These are phyloP conservation scores for Leptoclinus maculatus DNA, from an alignment of 2,797 vertebrate genomes.

Conservation along the genomic window DNA sequence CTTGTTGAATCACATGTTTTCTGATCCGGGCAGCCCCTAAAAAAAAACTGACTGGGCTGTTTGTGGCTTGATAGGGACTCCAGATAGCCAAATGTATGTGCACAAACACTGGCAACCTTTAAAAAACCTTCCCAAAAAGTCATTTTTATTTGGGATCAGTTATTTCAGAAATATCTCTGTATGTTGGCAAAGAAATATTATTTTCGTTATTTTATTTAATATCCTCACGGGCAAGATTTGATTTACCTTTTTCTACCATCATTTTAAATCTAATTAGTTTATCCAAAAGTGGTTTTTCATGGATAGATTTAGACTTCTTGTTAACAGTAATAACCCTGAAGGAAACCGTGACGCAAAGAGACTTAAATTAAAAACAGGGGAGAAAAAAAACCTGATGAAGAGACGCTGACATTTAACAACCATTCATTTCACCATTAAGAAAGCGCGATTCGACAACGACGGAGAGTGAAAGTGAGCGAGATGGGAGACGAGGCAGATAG, in stretches of 20 bases:
- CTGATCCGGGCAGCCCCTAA: background rate
- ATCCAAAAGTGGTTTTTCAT: conserved; percentile 46
- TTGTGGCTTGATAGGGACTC: background rate
- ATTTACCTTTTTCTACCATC: conserved; percentile 7
- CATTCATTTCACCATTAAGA: conserved; percentile 65
- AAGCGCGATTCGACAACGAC: conserved; percentile 41
- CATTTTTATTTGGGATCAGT: background rate
- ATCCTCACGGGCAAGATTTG: background rate
- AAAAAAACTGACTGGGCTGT: background rate
- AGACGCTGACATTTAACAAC: conserved; percentile 64
- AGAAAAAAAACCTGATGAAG: conserved; percentile 25
- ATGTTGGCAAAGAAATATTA: background rate
- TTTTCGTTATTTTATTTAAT: conserved; percentile 15
- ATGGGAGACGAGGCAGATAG: conserved; percentile 4
- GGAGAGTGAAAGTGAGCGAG: conserved; percentile 43
- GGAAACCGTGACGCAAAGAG: conserved; percentile 60
- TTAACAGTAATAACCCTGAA: conserved; percentile 64
- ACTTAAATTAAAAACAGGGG: conserved; percentile 30
- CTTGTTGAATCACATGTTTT: background rate
- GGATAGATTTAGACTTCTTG: conserved; percentile 48
- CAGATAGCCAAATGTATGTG: background rate
- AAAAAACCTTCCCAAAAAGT: background rate
- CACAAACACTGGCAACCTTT: background rate
- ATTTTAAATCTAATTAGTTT: conserved; percentile 48
- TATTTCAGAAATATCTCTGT: background rate